Conservation (phyloP, 2,113 vertebrate species). For the Hippopotamus amphibius region DNA sequence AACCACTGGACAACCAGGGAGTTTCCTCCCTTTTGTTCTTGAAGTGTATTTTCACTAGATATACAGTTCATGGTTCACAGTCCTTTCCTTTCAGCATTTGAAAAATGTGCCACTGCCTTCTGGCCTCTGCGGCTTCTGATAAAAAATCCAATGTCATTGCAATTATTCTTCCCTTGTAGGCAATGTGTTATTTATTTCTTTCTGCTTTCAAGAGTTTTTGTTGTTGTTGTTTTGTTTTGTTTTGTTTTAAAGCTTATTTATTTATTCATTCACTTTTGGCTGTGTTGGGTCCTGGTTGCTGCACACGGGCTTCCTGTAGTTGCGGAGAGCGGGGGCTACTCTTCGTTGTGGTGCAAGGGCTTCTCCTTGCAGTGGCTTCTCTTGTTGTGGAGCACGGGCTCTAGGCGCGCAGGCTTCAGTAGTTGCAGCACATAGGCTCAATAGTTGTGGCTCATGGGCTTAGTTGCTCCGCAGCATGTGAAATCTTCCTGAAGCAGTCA, state of each 20-base stretch:
- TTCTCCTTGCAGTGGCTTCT: no score
- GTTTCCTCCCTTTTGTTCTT: not conserved
- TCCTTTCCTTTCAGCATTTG: not conserved
- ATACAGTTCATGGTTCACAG: not conserved
- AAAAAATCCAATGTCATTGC: not conserved
- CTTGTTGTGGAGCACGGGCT: no score
- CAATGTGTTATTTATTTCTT: not conserved
- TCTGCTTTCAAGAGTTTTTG: not conserved
- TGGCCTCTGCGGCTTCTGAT: not conserved
- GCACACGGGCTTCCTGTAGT: no score
- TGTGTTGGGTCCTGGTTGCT: not conserved
- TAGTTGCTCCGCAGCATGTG: no score
- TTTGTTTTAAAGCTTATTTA: no score
- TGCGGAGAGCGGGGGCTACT: no score
- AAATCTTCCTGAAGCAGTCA: no score
- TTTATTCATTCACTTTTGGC: not conserved
- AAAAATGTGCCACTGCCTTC: not conserved
- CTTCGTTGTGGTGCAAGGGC: no score
- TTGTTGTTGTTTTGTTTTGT: not conserved
- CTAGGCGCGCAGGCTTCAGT: no score
- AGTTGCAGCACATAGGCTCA: no score
- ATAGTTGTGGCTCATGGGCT: no score
- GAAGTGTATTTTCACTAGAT: not conserved
- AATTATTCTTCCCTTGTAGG: accelerated
- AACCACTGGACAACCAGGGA: not conserved